Base-by-base conservation (phyloP, 2,113 vertebrate species). In the Phaetusa simplex region DNA sequence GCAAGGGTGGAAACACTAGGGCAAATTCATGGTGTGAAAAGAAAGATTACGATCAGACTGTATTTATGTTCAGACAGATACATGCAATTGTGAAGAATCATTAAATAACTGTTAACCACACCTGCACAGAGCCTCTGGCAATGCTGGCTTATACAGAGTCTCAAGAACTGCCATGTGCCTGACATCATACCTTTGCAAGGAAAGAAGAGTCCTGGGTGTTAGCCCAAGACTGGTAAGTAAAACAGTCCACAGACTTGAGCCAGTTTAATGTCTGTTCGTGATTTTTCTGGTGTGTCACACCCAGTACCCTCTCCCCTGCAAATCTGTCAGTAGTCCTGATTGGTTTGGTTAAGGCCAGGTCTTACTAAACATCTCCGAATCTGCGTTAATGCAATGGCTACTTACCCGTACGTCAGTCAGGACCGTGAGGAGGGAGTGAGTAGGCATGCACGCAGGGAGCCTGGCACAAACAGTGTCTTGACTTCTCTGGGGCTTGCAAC, bases 71-170 rank as follows among this genome's bases (percentile, higher is more conserved):
- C 67, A 97, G 96, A 96, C 96, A 97, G 97, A 97, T 97, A 95
- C 94, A 97, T 91, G 96, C 81, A 97, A 81, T 97, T 97, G 94
- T 97, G 96, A 97, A 92, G 97, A 97, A 97, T 97, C 95, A 97
- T 97, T 97, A 97, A 96, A 97, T 97, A 97, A 97, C 95, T 97
- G 82, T 97, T 96, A 96, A 95, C 93, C 96, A 93, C 93, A 92
- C 77, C 93, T 95, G 89, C 78, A 82, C 22, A 47, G 94, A 97
- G 93, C 88, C 86, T 96, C 91, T 97, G 93, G 94, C 93, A 78
- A 80, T 79, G 65, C 84, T 96, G 94, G 86, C 86, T 94, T 89
- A 23, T 22, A 61, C 70, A 94, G 91, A 92, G 86, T 87, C 76
- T 95, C 78, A 65, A 83, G 73, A 96, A 85, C 92, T 93, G 85